Conservation (phyloP, 2,113 vertebrate species). For the Corythaeola cristata region DNA sequence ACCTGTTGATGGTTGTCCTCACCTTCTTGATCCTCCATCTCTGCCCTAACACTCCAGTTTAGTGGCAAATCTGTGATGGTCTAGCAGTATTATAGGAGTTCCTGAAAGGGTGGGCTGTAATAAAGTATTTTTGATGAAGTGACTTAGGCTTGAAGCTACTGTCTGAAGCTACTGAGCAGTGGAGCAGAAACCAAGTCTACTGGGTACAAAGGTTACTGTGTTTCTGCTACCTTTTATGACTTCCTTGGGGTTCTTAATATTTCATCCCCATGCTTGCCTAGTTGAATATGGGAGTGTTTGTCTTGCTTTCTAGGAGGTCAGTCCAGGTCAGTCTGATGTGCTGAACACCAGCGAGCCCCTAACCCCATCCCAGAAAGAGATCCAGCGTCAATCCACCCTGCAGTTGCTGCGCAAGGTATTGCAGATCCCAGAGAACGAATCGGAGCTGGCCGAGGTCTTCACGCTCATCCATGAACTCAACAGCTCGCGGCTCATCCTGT, state of each 20-base stretch:
- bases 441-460: conserved; percentile 89
- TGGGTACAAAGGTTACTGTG: not conserved
- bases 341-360: conserved; percentile 81
- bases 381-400: conserved; percentile 90
- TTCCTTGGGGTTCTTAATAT: not conserved
- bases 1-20: not conserved
- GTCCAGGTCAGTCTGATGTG: conserved; percentile 57
- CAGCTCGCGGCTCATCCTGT: conserved; percentile 85
- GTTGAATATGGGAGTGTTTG: not conserved
- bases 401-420: conserved; percentile 87
- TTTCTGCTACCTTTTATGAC: not conserved
- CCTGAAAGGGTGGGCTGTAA: not conserved
- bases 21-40: not conserved
- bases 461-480: conserved; percentile 92
- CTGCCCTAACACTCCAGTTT: not conserved
- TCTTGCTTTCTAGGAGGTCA: conserved; percentile 65
- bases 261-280: not conserved
- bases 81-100: not conserved
- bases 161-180: not conserved
- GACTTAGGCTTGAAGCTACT: not conserved
- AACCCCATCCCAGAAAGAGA: conserved; percentile 82
- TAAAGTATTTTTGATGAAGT: not conserved
- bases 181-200: not conserved
- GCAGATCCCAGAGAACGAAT: conserved; percentile 92
- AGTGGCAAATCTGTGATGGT: not conserved